phyloP scores from a whole-genome alignment of 2,888 invertebrate species.

The Zaprionus obscuricornis region DNA sequence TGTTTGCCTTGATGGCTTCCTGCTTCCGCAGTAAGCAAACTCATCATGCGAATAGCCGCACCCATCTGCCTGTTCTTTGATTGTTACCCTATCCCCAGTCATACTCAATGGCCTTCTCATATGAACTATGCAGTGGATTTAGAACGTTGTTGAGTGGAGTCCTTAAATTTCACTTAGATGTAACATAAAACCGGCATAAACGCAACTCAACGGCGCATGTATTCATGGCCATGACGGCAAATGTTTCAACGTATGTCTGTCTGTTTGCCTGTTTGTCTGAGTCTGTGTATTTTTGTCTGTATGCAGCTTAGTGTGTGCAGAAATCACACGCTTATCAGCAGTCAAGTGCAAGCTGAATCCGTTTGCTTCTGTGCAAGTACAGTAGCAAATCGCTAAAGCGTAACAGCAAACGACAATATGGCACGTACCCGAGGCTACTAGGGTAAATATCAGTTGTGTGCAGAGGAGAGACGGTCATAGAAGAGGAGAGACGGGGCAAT shows the following conservation, averaged over 20 bases:
- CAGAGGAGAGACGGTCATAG: background rate
- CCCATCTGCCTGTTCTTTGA: conserved; percentile 18
- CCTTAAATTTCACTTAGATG: conserved; percentile 80
- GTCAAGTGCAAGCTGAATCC: conserved; percentile 77
- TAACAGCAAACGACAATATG: conserved; percentile 73
- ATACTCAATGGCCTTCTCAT: conserved; percentile 2
- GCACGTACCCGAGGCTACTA: conserved; percentile 30
- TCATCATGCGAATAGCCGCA: conserved; percentile 62
- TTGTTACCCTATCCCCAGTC: conserved; percentile 7
- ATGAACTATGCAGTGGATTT: conserved; percentile 72
- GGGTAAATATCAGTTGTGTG: too few relatives aligned
- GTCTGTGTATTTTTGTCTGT: conserved; percentile 10
- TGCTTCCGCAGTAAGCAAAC: conserved; percentile 66
- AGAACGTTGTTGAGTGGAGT: conserved; percentile 71
- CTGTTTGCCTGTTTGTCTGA: conserved; percentile 9
- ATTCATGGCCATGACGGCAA: conserved; percentile 63
- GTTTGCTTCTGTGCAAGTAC: conserved; percentile 61
- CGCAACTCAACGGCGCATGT: conserved; percentile 71
- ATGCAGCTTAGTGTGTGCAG: conserved; percentile 29
- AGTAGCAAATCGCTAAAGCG: conserved; percentile 75
- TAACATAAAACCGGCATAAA: conserved; percentile 78
- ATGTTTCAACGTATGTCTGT: conserved; percentile 19
- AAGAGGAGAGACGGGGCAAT: conserved; percentile 42
- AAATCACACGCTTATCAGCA: conserved; percentile 78
- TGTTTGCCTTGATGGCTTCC: conserved; percentile 65